Conservation (phyloP, 2,888 invertebrate genomes). For the Odontocolon sp. region DNA sequence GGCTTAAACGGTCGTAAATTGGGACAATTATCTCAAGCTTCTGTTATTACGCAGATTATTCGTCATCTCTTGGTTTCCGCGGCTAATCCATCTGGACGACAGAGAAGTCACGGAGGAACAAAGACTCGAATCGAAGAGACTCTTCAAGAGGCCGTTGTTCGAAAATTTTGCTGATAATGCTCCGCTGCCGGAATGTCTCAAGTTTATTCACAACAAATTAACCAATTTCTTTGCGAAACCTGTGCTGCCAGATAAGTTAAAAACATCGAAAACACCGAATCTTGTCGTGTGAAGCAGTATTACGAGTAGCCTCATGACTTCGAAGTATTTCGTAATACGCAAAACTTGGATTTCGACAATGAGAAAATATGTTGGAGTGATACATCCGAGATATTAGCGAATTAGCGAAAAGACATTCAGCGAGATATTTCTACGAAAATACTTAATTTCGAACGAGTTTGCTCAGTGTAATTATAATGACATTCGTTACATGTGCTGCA, state of each 20-base stretch:
- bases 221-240: constrained; percentile 70
- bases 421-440: background rate
- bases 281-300: constrained; percentile 70
- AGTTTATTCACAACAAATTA: constrained; percentile 73
- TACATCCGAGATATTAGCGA: background rate
- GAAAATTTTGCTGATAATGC: constrained; percentile 81
- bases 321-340: background rate
- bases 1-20: background rate
- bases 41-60: constrained; percentile 84
- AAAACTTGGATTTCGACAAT: too few relatives aligned
- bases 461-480: background rate
- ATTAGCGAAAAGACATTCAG: background rate
- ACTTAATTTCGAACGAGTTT: background rate
- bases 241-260: constrained; percentile 63
- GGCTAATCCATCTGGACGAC: constrained; percentile 88
- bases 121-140: constrained; percentile 83
- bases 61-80: constrained; percentile 88
- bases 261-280: constrained; percentile 63
- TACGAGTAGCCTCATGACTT: constrained; percentile 30
- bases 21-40: constrained; percentile 21
- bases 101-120: constrained; percentile 86
- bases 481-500: background rate
- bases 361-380: too few relatives aligned
- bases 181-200: constrained; percentile 75
- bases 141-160: constrained; percentile 85